Evolutionary conservation across 2,888 invertebrate genomes (phyloP).

Genomic region (Leptopilina syphax): DNA sequence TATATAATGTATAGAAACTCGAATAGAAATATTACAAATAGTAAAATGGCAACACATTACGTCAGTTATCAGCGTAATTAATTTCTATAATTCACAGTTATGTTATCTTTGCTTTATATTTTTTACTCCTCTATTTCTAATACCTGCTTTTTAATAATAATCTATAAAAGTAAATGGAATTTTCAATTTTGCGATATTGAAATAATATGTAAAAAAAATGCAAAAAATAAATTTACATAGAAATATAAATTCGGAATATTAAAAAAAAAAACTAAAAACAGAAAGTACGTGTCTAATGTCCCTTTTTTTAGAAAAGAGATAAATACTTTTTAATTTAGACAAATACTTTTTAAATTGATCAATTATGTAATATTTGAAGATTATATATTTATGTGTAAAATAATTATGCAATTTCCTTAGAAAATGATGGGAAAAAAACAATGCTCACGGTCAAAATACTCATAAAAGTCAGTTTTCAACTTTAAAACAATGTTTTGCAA

Average conservation of each 20-base stretch:
- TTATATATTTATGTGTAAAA: background rate
- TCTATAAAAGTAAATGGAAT: background rate
- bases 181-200: background rate
- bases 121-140: too few species aligned
- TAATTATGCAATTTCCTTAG: conserved; percentile 20
- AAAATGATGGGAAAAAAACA: background rate
- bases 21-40: too few species aligned
- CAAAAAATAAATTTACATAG: background rate
- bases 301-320: background rate
- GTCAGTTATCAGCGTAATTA: too few species aligned
- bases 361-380: conserved; percentile 8
- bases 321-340: background rate
- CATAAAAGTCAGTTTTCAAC: conserved; percentile 6
- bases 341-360: background rate
- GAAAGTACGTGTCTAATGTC: background rate
- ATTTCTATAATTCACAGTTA: too few species aligned
- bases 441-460: conserved; percentile 23
- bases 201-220: background rate
- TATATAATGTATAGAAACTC: too few species aligned
- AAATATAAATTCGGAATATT: background rate
- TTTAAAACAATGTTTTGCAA: conserved; percentile 29
- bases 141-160: background rate
- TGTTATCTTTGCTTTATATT: too few species aligned
- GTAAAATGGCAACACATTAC: too few species aligned
- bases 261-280: background rate